Base-by-base conservation (phyloP, 1,140 invertebrate genomes). In the Acromyrmex charruanus region DNA sequence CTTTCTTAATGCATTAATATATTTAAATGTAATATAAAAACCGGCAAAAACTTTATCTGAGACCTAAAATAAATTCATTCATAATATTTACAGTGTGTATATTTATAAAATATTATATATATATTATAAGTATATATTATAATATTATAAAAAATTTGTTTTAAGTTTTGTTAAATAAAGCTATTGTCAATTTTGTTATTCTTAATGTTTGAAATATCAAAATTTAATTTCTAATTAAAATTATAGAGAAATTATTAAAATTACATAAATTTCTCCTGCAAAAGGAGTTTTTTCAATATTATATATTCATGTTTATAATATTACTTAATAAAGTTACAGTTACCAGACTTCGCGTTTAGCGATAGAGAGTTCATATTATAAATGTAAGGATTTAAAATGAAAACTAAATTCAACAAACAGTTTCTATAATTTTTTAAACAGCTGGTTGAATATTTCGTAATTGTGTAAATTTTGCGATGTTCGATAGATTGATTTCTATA, bases 351-450 rank as follows among this genome's bases (percentile, higher is more conserved):
- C 9, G 10, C n/a, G 7, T 59, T 77, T 61, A 77, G 39, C 10
- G 10, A 44, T 1, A 44, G 10, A 10, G 10, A 44, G 9, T 1
- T 18, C 61, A 44, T 44, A 77, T 2, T 3, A 44, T 12, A 25
- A 63, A 44, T 28, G 10, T 39, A 44, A 28, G 16, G 9, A 25
- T 2, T 14, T 59, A 0, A 44, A 61, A 28, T 49, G 0, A 28
- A 77, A n/a, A 31, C 49, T 49, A 63, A 44, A 65, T 77, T 49
- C 25, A n/a, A 77, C 31, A 77, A 18, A 44, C 39, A 44, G 7
- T n/a, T 14, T 49, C 10, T n/a, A n/a, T 4, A 5, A 63, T n/a
- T 28, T 77, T 28, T 65, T 21, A 39, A 39, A 61, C 25, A 25
- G n/a, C 16, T 25, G 3, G 49, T 77, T 44, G n/a, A 10, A 3